Evolutionary conservation across 2,888 invertebrate genomes (phyloP).

Genomic region (Acrobasis suavella): DNA sequence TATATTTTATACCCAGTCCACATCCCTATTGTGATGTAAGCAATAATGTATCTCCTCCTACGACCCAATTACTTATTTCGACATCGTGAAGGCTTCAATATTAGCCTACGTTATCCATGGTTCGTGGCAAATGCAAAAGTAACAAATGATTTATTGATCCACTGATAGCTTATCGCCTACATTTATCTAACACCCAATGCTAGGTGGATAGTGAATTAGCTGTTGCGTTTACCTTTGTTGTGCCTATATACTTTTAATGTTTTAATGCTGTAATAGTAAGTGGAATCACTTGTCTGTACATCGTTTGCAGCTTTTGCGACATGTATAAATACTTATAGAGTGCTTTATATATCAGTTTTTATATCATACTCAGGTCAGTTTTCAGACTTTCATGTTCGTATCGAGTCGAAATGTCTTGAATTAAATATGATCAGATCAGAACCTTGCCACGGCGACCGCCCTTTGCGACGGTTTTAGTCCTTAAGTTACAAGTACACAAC

Average conservation of each 20-base stretch:
- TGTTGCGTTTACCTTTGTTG: constrained; percentile 24
- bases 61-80: constrained; percentile 26
- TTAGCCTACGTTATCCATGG: constrained; percentile 28
- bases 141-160: constrained; percentile 71
- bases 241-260: background rate
- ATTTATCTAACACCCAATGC: constrained; percentile 59
- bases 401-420: too few species aligned
- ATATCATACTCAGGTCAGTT: too few species aligned
- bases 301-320: background rate
- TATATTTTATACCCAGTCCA: too few species aligned
- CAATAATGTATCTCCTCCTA: constrained; percentile 18
- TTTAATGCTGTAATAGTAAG: constrained; percentile 9
- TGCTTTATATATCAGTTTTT: too few species aligned
- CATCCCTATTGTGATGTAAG: too few species aligned
- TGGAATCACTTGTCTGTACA: background rate
- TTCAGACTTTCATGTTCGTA: too few species aligned
- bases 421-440: too few species aligned
- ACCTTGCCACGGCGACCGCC: too few species aligned
- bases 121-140: constrained; percentile 45
- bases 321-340: background rate
- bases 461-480: too few species aligned
- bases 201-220: constrained; percentile 33
- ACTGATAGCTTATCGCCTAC: constrained; percentile 68
- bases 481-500: too few species aligned
- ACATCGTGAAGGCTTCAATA: constrained; percentile 22